A percentile compares a stretch with the other conserved stretches of the same genome.
Conservation (phyloP, 2,888 invertebrate genomes). For the Hirtodrosophila alboralis region DNA sequence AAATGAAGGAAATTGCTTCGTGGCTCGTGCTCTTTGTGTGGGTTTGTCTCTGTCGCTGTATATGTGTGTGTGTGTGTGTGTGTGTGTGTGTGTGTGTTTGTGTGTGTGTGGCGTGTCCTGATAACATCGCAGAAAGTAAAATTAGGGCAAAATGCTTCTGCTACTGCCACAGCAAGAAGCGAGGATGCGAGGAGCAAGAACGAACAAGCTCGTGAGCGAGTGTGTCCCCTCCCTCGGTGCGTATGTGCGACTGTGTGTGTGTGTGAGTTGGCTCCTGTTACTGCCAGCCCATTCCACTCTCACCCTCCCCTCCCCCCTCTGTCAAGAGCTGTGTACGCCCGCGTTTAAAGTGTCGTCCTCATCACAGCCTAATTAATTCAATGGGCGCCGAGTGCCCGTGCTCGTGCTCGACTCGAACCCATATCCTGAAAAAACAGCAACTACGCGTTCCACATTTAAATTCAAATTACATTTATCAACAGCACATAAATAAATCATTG, state of each 20-base stretch:
- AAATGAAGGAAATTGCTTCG: conserved; percentile 43
- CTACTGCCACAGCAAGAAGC: conserved; percentile 24
- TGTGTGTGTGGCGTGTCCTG: conserved; percentile 68
- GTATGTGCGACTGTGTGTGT: conserved; percentile 12
- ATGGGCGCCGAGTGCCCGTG: conserved; percentile 45
- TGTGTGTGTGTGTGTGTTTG: conserved; percentile 32
- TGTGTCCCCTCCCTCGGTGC: not conserved
- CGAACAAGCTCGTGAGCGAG: conserved; percentile 31
- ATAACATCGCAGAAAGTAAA: conserved; percentile 79
- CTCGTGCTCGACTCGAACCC: conserved; percentile 36
- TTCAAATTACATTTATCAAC: conserved; percentile 46
- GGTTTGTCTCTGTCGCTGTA: conserved; percentile 23
- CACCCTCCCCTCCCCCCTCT: too few relatives aligned
- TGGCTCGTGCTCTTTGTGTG: conserved; percentile 42
- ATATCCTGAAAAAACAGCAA: conserved; percentile 2
- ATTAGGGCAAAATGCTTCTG: conserved; percentile 75
- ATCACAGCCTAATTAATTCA: conserved; percentile 75
- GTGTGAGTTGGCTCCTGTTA: conserved; percentile 35
- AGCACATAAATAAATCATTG: conserved; percentile 52
- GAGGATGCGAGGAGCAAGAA: conserved; percentile 19
- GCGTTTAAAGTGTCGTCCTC: conserved; percentile 62
- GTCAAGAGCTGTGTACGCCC: conserved; percentile 8
- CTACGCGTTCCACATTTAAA: conserved; percentile 31
- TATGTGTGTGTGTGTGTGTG: conserved; percentile 18
- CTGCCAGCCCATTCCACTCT: too few relatives aligned